Conservation (phyloP, 2,888 invertebrate species). For the Atrina japonica region DNA sequence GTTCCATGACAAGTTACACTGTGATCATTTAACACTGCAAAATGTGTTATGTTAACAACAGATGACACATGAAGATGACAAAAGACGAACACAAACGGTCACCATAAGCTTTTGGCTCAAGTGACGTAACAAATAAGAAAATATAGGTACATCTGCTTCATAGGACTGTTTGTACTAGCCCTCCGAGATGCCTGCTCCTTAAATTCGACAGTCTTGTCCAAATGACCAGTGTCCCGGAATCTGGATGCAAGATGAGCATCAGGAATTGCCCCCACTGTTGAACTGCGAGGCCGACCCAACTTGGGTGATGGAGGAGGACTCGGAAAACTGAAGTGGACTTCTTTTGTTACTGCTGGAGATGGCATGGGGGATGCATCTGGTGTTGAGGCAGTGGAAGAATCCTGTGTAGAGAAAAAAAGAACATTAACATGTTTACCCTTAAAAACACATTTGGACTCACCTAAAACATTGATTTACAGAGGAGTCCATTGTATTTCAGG, state of each 20-base stretch:
- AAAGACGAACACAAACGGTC: too few species aligned
- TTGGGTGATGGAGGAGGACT: slow-evolving; percentile 62
- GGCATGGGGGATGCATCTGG: slow-evolving; percentile 71
- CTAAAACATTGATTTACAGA: too few species aligned
- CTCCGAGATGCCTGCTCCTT: slow-evolving; percentile 49
- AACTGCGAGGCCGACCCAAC: slow-evolving; percentile 66
- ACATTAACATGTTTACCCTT: too few species aligned
- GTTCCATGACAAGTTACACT: too few species aligned
- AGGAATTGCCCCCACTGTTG: slow-evolving; percentile 70
- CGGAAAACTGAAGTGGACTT: slow-evolving; percentile 66
- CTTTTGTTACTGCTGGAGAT: slow-evolving; percentile 50
- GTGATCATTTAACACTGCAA: too few species aligned
- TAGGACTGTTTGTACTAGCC: slow-evolving; percentile 74
- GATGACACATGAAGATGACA: too few species aligned
- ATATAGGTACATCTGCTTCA: slow-evolving; percentile 80
- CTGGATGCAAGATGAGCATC: slow-evolving; percentile 40
- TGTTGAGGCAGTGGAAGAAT: slow-evolving; percentile 66
- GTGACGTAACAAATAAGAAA: too few species aligned
- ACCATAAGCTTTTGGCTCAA: too few species aligned
- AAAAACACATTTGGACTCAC: too few species aligned
- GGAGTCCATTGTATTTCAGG: too few species aligned
- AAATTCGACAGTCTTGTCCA: slow-evolving; percentile 39
- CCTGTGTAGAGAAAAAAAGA: slow-evolving; percentile 49
- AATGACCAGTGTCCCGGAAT: slow-evolving; percentile 20
- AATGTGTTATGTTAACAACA: too few species aligned